Evolutionary conservation across 2,888 invertebrate genomes (phyloP), one percentile per base, ranked within the genome.

Genomic region (Nipponacmea schrenckii): DNA sequence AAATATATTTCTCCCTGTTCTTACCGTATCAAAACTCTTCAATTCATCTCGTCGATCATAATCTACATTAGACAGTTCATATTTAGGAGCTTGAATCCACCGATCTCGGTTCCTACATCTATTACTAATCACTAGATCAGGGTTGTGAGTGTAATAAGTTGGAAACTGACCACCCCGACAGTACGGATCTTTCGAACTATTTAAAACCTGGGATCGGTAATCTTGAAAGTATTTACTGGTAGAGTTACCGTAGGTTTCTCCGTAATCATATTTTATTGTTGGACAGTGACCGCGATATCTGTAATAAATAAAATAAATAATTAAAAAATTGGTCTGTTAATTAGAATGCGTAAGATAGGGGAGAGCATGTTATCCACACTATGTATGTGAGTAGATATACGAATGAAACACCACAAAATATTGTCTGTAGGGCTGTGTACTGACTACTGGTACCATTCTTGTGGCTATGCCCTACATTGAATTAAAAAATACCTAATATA

Each of bases 171-270:
- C 89, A 44, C 89, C 89, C 69, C 80, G 79, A 67, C 82, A 79
- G 68, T 85, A 86, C 44, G 86, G 86, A 71, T 84, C 84, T 74
- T 84, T 82, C 46, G 88, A 88, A 26, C 82, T 82, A 78, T 84
- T 85, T 50, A 89, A 77, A 5, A 86, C 86, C 62, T 85, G 79
- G 31, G 85, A 86, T 65, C 89, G 81, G 76, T 87, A 89, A 74
- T 89, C 89, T 74, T 89, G 88, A 80, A 89, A 89, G 76, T 89
- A 87, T 76, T 89, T 89, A 56, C 82, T 76, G n/a, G 88, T 88
- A 20, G 86, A 85, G 74, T 87, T 87, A 45, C 89, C 89, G 80
- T 87, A 89, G 26, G 89, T 89, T 75, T 89, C 89, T n/a, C 88
- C 89, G 81, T 87, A 89, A 74, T 88, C 88, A 83, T 84, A 89